These are phyloP conservation scores for Thamnophis sirtalis DNA, from an alignment of 2,113 vertebrate species.

Conservation along the genomic window DNA sequence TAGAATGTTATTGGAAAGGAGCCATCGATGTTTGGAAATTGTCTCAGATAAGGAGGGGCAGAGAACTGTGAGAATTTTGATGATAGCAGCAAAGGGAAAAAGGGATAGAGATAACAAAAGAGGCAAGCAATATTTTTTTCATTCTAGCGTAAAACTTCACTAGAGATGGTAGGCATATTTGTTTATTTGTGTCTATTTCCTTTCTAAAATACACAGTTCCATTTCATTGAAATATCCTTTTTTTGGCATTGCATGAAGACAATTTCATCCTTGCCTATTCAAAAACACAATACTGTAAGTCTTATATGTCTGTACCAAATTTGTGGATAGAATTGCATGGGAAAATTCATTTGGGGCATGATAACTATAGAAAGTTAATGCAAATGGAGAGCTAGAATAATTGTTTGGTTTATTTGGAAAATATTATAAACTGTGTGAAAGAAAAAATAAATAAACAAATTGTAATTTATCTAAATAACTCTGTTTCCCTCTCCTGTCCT, in stretches of 20 bases:
- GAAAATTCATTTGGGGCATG: not conserved
- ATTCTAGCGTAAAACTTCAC: not conserved
- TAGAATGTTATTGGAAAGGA: not conserved
- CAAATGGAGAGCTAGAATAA: not conserved
- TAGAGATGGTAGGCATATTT: not conserved
- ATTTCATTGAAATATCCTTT: not conserved
- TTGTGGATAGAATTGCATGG: not conserved
- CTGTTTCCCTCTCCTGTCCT: not conserved
- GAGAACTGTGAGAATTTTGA: not conserved
- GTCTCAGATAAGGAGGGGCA: not conserved
- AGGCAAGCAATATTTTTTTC: not conserved
- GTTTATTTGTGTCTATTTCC: not conserved
- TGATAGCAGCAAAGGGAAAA: not conserved
- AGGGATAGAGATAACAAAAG: not conserved
- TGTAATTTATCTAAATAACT: not conserved
- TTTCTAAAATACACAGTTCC: not conserved
- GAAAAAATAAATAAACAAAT: not conserved
- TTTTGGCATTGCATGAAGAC: not conserved
- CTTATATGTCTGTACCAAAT: not conserved
- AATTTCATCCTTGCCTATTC: not conserved
- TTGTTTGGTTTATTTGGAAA: not conserved
- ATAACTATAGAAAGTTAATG: not conserved
- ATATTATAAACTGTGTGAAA: not conserved
- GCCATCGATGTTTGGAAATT: not conserved
- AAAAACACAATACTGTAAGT: not conserved